A percentile compares a stretch with the other conserved stretches of the same genome.
Conservation (phyloP, 2,888 invertebrate species). For the Pristionchus mayeri region DNA sequence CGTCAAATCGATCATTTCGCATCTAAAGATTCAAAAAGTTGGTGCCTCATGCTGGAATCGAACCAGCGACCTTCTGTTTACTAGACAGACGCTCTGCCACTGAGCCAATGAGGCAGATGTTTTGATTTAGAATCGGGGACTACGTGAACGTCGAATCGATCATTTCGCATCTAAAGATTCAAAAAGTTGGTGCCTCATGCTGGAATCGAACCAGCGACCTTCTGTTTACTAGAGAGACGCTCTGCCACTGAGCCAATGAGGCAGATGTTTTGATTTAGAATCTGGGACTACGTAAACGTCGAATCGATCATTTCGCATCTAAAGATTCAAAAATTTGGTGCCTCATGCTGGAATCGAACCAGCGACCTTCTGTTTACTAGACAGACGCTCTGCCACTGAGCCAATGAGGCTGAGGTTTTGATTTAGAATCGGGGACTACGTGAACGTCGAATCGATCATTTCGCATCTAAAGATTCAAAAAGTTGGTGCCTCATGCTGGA, state of each 20-base stretch:
- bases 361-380: constrained; percentile 53
- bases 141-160: too few species aligned
- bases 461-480: too few species aligned
- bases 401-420: constrained; percentile 51
- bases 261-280: too few species aligned
- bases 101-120: constrained; percentile 51
- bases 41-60: constrained; percentile 52
- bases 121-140: too few species aligned
- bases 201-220: constrained; percentile 54
- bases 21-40: too few species aligned
- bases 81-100: constrained; percentile 52
- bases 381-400: constrained; percentile 52
- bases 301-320: too few species aligned
- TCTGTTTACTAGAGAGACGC: constrained; percentile 52
- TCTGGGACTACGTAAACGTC: too few species aligned
- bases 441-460: too few species aligned
- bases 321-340: too few species aligned
- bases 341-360: constrained; percentile 53
- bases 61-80: constrained; percentile 53
- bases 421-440: too few species aligned
- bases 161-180: too few species aligned
- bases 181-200: constrained; percentile 50
- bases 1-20: too few species aligned
- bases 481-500: constrained; percentile 51
- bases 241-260: constrained; percentile 52